Conservation (phyloP, 2,113 vertebrate species). For the Gymnocephalus cernua region DNA sequence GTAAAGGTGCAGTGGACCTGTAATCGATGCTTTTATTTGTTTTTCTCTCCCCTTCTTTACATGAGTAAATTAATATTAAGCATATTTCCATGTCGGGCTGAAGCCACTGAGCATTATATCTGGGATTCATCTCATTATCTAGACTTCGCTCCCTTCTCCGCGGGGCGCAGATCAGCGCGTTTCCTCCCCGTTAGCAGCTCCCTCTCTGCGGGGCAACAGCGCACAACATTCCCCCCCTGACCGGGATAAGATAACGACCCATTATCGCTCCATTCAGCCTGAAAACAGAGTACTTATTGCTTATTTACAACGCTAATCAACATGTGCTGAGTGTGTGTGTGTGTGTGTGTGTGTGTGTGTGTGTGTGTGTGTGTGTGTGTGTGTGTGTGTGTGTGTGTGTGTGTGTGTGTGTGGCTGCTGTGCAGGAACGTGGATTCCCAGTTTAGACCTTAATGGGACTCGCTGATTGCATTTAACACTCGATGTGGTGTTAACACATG, state of each 20-base stretch:
- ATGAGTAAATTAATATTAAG: constrained; percentile 23
- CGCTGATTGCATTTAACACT: constrained; percentile 69
- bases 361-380: background rate
- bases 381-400: background rate
- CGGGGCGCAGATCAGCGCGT: constrained; percentile 89
- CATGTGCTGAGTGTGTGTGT: constrained; percentile 34
- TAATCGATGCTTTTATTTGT: background rate
- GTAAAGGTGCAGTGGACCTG: background rate
- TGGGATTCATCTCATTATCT: constrained; percentile 54
- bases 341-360: constrained; percentile 8
- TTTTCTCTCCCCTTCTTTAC: background rate
- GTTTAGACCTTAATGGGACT: constrained; percentile 62
- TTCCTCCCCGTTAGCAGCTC: constrained; percentile 81
- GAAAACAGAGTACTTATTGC: constrained; percentile 68
- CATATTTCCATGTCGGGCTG: constrained; percentile 31
- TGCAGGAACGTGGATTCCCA: constrained; percentile 73
- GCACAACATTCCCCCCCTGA: constrained; percentile 64
- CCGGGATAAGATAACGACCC: constrained; percentile 79
- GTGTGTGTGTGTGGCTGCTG: constrained; percentile 1
- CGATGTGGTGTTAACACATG: constrained; percentile 47
- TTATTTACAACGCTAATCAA: constrained; percentile 77
- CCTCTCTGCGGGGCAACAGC: constrained; percentile 80
- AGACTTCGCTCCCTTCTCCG: constrained; percentile 68
- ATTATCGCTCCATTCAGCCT: constrained; percentile 80
- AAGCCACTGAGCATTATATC: constrained; percentile 20